These are phyloP conservation scores for Carlito syrichta DNA, from an alignment of 2,113 vertebrate species.

Conservation along the genomic window DNA sequence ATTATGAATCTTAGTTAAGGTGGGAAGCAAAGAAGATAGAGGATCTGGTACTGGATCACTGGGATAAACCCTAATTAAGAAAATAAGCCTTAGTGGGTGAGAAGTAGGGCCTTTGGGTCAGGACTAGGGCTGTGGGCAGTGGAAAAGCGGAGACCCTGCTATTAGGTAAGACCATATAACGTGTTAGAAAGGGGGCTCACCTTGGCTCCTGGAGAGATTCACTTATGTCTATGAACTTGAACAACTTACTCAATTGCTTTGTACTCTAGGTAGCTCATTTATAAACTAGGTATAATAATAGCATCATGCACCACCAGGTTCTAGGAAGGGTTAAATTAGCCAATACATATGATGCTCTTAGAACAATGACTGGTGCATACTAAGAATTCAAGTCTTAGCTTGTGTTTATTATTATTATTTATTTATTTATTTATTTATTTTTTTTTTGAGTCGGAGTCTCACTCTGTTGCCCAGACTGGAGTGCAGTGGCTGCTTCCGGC, in stretches of 20 bases:
- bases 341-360: background rate
- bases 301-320: fast-evolving
- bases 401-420: background rate
- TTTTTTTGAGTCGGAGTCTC: too few species aligned
- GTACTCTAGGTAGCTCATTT: background rate
- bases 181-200: background rate
- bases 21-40: background rate
- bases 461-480: too few species aligned
- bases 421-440: too few species aligned
- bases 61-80: background rate
- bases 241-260: background rate
- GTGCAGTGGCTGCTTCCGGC: too few species aligned
- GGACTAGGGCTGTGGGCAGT: background rate
- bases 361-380: background rate
- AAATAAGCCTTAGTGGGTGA: background rate
- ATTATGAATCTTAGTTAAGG: background rate
- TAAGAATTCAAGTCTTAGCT: background rate
- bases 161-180: fast-evolving
- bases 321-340: background rate
- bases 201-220: background rate
- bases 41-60: background rate
- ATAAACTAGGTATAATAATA: fast-evolving
- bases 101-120: background rate
- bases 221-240: background rate
- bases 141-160: background rate